A percentile compares a stretch with the other conserved stretches of the same genome.
phyloP scores from a whole-genome alignment of 2,797 vertebrate genomes.

The Morelia viridis region DNA sequence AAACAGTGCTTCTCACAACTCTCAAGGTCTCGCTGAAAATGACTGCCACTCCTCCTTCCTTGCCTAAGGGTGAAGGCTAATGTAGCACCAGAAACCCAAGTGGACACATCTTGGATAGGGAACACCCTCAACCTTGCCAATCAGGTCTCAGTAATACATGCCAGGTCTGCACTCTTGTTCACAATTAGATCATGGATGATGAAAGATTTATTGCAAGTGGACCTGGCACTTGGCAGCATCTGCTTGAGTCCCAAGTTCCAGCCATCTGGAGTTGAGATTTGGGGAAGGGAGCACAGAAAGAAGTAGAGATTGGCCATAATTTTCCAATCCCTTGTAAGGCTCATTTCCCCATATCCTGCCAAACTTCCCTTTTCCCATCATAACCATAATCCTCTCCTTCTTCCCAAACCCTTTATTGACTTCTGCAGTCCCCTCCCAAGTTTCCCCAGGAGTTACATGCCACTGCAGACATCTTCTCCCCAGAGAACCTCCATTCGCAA shows the following conservation, averaged over 20 bases:
- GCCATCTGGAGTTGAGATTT: neutral
- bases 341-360: neutral
- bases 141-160: neutral
- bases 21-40: neutral
- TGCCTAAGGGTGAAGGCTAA: neutral
- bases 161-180: neutral
- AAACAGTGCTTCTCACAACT: neutral
- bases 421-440: neutral
- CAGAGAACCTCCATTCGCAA: neutral
- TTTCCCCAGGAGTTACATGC: neutral
- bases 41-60: neutral
- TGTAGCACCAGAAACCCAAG: neutral
- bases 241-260: neutral
- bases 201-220: neutral
- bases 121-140: neutral
- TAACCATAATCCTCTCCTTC: neutral
- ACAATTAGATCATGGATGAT: neutral
- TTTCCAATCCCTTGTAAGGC: neutral
- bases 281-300: neutral
- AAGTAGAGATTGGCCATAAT: neutral
- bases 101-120: neutral
- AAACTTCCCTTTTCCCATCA: neutral
- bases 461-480: neutral
- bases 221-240: neutral
- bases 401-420: neutral